These are phyloP conservation scores for Nymphalis c-album DNA, from an alignment of 2,888 invertebrate species.

Conservation along the genomic window DNA sequence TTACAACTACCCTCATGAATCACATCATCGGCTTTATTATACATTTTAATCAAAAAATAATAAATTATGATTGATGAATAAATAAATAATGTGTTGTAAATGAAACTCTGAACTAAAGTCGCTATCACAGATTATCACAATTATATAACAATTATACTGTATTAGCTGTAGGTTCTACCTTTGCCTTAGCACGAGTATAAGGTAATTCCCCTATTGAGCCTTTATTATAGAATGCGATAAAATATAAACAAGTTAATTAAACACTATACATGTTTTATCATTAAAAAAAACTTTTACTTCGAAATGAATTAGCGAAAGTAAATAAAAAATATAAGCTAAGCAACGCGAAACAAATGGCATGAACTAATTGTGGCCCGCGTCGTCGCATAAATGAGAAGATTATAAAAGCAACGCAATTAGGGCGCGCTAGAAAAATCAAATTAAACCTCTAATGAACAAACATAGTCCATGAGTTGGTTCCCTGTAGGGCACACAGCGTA, in stretches of 20 bases:
- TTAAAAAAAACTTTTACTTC: conserved; percentile 4
- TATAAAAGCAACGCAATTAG: conserved; percentile 72
- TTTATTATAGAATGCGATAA: neutral
- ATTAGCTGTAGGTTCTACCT: too few species aligned
- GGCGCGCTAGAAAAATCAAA: conserved; percentile 77
- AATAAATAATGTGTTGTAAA: too few species aligned
- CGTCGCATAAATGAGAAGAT: conserved; percentile 65
- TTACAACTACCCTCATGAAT: too few species aligned
- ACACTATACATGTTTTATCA: neutral
- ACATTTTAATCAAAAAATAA: too few species aligned
- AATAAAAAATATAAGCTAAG: conserved; percentile 32
- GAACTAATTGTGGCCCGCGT: conserved; percentile 57
- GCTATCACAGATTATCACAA: too few species aligned
- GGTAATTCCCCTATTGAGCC: too few species aligned
- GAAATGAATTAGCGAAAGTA: conserved; percentile 23
- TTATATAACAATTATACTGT: too few species aligned
- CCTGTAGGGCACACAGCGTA: conserved; percentile 53
- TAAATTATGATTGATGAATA: too few species aligned
- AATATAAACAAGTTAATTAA: neutral
- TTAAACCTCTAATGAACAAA: conserved; percentile 78
- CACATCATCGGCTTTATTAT: too few species aligned
- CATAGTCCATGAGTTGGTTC: conserved; percentile 57
- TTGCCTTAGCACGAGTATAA: too few species aligned
- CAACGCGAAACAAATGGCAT: conserved; percentile 46
- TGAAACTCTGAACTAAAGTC: too few species aligned